A percentile compares a stretch with the other conserved stretches of the same genome.
These are phyloP conservation scores for Caenorhabditis sp. DNA, from an alignment of 2,888 invertebrate species.

Conservation along the genomic window DNA sequence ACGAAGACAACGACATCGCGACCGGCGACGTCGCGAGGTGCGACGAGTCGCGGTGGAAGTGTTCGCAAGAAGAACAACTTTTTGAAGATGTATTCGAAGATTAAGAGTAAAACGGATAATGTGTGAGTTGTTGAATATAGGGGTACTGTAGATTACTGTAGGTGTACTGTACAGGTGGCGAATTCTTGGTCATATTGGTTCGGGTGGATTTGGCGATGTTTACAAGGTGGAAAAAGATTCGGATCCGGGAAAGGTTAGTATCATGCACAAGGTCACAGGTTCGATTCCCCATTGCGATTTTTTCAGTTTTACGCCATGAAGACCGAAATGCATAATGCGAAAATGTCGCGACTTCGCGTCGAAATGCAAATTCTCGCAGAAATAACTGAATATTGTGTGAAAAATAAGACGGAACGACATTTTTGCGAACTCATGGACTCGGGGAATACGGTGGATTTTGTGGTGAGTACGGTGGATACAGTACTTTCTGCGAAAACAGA, in stretches of 20 bases:
- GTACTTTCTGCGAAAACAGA: no score
- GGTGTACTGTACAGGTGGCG: constrained; percentile 10
- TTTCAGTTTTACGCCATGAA: constrained; percentile 26
- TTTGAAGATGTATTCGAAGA: neutral
- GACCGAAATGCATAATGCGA: constrained; percentile 16
- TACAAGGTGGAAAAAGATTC: constrained; percentile 5
- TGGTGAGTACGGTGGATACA: no score
- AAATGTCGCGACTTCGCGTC: constrained; percentile 16
- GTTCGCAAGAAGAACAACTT: neutral
- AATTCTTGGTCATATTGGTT: constrained; percentile 24
- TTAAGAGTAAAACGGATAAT: neutral
- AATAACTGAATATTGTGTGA: constrained; percentile 11
- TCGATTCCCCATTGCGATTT: no score
- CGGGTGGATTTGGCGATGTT: constrained; percentile 41
- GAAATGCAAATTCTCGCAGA: constrained; percentile 27
- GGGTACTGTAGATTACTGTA: no score
- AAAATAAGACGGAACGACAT: constrained; percentile 11
- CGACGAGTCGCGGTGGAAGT: no score
- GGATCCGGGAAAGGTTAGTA: no score
- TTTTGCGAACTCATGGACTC: constrained; percentile 32
- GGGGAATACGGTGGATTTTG: constrained; percentile 11
- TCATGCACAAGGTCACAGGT: no score
- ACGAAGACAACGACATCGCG: neutral
- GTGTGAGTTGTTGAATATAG: no score
- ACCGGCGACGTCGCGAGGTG: neutral